Percentiles rank a stretch among this genome's conserved stretches.
These are phyloP conservation scores for Macropus fuliginosus DNA, from an alignment of 2,797 vertebrate genomes.

Conservation along the genomic window DNA sequence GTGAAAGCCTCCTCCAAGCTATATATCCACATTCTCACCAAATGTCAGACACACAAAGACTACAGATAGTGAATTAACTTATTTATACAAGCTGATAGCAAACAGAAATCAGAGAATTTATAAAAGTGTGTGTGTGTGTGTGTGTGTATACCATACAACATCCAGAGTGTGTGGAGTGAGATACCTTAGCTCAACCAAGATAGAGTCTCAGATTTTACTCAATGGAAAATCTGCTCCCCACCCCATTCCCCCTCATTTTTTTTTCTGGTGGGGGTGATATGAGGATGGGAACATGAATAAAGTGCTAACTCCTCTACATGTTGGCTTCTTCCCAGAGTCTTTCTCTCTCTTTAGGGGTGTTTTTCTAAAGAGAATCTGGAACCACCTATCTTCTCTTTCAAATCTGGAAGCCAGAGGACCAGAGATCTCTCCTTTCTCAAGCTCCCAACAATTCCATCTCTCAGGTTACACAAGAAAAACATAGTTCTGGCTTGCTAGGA, in stretches of 20 bases:
- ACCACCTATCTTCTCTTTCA: neutral
- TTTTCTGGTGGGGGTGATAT: neutral
- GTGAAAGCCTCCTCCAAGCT: too few relatives aligned
- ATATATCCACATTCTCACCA: too few relatives aligned
- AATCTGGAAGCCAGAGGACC: neutral
- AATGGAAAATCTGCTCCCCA: neutral
- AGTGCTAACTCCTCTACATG: neutral
- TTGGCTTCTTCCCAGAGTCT: neutral
- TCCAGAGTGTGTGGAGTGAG: neutral
- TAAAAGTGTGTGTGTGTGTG: neutral
- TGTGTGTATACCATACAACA: neutral
- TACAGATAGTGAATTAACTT: too few relatives aligned
- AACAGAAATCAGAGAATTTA: neutral
- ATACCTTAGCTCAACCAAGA: neutral
- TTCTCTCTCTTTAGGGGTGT: neutral
- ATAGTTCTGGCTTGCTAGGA: neutral
- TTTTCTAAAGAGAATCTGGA: neutral
- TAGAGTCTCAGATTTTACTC: neutral
- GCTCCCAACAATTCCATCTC: neutral
- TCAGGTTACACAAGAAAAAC: neutral
- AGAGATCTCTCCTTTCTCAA: neutral
- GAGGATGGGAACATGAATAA: neutral
- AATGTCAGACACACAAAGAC: too few relatives aligned
- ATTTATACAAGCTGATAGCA: too few relatives aligned
- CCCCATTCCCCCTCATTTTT: neutral